These are phyloP conservation scores for Oreotrochilus melanogaster DNA, from an alignment of 2,113 vertebrate genomes.

Conservation along the genomic window DNA sequence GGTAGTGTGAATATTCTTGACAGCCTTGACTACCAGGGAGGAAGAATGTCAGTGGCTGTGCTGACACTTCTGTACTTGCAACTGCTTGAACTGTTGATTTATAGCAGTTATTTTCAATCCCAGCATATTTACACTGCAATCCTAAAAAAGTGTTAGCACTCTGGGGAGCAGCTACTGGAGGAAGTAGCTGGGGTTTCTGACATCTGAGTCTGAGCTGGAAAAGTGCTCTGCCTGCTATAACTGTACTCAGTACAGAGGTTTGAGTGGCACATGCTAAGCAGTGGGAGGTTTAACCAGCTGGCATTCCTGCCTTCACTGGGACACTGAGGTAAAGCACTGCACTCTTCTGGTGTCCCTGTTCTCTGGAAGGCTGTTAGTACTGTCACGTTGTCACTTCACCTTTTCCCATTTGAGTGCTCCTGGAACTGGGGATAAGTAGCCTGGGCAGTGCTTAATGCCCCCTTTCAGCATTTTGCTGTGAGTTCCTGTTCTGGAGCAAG, in stretches of 20 bases:
- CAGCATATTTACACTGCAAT: neutral
- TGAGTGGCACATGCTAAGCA: accelerated
- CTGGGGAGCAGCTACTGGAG: too few species aligned
- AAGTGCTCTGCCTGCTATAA: neutral
- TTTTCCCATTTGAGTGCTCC: accelerated
- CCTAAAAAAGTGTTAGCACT: neutral
- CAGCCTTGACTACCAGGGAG: neutral
- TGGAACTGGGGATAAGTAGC: neutral
- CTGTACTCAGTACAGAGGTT: neutral
- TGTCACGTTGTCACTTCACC: neutral
- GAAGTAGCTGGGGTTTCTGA: neutral
- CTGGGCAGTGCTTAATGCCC: neutral
- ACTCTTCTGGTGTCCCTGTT: neutral
- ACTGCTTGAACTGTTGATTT: neutral
- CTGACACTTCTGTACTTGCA: neutral
- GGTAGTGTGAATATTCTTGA: slow-evolving; percentile 67
- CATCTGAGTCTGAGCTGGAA: accelerated
- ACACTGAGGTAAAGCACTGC: neutral
- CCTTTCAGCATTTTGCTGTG: neutral
- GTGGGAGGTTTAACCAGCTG: neutral
- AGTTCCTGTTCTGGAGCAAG: neutral
- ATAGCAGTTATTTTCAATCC: neutral
- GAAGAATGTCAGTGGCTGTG: neutral
- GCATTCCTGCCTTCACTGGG: neutral
- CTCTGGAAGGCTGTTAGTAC: neutral